Evolutionary conservation across 1,140 invertebrate genomes (phyloP), one percentile per base, ranked within the genome.

Genomic region (Nasonia longicornis): DNA sequence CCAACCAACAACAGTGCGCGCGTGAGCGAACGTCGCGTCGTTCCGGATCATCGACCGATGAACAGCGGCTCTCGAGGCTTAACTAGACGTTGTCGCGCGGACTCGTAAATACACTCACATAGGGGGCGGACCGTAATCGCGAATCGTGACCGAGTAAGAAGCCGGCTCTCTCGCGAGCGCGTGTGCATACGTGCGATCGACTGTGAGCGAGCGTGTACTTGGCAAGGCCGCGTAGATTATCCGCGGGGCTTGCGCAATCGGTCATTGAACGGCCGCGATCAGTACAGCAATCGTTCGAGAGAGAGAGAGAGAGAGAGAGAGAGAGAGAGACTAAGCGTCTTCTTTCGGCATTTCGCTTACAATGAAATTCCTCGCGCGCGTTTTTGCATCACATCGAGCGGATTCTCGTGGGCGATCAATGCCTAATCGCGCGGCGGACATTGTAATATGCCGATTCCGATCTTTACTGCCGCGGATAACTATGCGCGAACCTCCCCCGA

Each of bases 181-280:
- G 16, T 7, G 20, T n/a, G 16, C 52, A n/a, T 6, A 58, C 16
- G 52, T 38, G 7, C 52, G 52, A 58, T 58, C 29, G 64, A 66
- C 64, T 29, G 6, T 26, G 67, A 48, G 22, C 10, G 35, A 14
- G 79, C 81, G 83, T 85, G 85, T 86, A 86, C 85, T 86, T 85
- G 86, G 84, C 87, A 88, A 87, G 87, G 87, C 85, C 85, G 86
- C 81, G 85, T 84, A 84, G 82, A 86, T 86, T 85, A 85, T 84
- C 84, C 85, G 82, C 72, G 84, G 71, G 20, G 20, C 70, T 79
- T 81, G 83, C 83, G 66, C 81, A 83, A 84, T 83, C 85, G 85
- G 86, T 88, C 87, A 87, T 87, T 88, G 88, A 86, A 86, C 82
- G 85, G 81, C 75, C 26, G 78, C 81, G n/a, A 42, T 3, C 4